Evolutionary conservation across 2,797 vertebrate species (phyloP).

Genomic region (Oryzias dopingdopingensis): DNA sequence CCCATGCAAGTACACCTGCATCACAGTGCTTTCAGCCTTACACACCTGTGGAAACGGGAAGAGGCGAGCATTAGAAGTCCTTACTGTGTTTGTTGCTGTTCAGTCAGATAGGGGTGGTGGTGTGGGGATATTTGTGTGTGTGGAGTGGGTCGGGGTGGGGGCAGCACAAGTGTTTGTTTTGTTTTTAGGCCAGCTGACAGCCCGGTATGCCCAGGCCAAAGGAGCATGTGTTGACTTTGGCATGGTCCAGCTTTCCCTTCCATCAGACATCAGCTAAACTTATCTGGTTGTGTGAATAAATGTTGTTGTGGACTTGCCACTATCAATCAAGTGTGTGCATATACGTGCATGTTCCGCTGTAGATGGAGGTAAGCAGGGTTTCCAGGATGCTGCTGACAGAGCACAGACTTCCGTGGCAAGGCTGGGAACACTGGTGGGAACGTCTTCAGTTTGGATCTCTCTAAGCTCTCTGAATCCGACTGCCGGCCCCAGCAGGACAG

Average conservation of each 20-base stretch:
- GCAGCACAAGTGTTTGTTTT: constrained; percentile 13
- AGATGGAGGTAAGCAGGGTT: constrained; percentile 54
- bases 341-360: constrained; percentile 51
- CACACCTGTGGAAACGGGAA: background rate
- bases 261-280: constrained; percentile 59
- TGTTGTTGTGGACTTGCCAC: constrained; percentile 30
- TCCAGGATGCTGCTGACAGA: constrained; percentile 64
- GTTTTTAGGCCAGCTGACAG: constrained; percentile 51
- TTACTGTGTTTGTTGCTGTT: no score
- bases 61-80: background rate
- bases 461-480: constrained; percentile 55
- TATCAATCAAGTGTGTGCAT: constrained; percentile 38
- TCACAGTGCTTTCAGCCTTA: background rate
- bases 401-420: constrained; percentile 58
- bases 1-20: constrained; percentile 62
- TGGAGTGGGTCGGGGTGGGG: no score
- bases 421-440: constrained; percentile 62
- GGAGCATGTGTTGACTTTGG: constrained; percentile 62
- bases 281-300: constrained; percentile 48
- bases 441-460: constrained; percentile 59
- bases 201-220: constrained; percentile 45
- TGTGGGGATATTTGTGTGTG: background rate
- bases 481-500: constrained; percentile 45
- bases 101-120: no score
- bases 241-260: constrained; percentile 39